phyloP scores from a whole-genome alignment of 2,888 invertebrate genomes.

The Clanis bilineata region DNA sequence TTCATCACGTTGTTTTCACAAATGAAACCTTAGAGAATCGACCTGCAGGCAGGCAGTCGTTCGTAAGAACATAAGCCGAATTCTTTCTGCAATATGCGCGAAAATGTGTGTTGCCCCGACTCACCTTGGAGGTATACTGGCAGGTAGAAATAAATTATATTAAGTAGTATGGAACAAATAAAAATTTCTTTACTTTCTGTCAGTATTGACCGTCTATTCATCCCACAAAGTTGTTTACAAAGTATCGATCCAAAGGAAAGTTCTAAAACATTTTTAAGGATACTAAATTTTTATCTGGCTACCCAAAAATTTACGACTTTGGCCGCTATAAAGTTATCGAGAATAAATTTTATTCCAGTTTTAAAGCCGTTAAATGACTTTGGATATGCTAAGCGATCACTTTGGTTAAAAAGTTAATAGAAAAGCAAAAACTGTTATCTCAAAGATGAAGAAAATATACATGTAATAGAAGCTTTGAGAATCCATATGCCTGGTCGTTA shows the following conservation, averaged over 20 bases:
- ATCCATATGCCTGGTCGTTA: background rate
- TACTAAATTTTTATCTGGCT: conserved; percentile 11
- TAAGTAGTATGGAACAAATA: no score
- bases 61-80: no score
- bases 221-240: conserved; percentile 5
- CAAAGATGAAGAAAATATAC: background rate
- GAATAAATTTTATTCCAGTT: conserved; percentile 10
- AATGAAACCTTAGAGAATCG: no score
- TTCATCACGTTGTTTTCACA: no score
- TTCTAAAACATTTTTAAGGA: conserved; percentile 10
- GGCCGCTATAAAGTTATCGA: background rate
- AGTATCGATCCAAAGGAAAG: background rate
- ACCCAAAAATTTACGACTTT: conserved; percentile 11
- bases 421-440: background rate
- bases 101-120: no score
- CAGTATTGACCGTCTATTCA: background rate
- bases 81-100: no score
- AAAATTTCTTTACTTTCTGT: background rate
- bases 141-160: no score
- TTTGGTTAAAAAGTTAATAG: background rate
- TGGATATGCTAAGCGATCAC: background rate
- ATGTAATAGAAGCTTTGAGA: background rate
- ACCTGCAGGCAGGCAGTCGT: no score
- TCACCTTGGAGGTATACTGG: no score
- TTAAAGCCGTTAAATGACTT: conserved; percentile 1